phyloP scores from a whole-genome alignment of 2,888 invertebrate species.

The Notodonta ziczac region DNA sequence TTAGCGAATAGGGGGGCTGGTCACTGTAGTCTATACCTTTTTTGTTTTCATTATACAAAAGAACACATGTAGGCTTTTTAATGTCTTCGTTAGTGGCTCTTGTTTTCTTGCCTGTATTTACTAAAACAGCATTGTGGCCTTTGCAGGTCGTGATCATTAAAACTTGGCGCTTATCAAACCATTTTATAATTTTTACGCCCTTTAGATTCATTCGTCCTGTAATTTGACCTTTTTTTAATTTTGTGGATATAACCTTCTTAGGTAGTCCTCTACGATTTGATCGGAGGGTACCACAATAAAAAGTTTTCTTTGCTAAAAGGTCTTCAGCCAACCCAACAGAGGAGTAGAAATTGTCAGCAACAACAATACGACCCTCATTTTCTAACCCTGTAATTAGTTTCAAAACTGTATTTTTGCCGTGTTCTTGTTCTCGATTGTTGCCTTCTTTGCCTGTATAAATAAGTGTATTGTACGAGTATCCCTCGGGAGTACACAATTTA shows the following conservation, averaged over 20 bases:
- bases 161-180: conserved; percentile 22
- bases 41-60: conserved; percentile 25
- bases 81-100: conserved; percentile 9
- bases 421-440: conserved; percentile 17
- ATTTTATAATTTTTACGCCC: conserved; percentile 31
- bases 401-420: conserved; percentile 19
- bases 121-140: conserved; percentile 14
- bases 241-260: conserved; percentile 17
- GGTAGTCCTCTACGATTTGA: conserved; percentile 20
- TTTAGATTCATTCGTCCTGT: conserved; percentile 15
- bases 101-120: conserved; percentile 13
- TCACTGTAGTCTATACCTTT: conserved; percentile 29
- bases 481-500: conserved; percentile 26
- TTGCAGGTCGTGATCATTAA: conserved; percentile 23
- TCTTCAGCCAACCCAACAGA: conserved; percentile 23
- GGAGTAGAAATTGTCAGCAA: conserved; percentile 29
- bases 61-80: conserved; percentile 12
- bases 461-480: conserved; percentile 19
- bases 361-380: conserved; percentile 20
- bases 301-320: conserved; percentile 22
- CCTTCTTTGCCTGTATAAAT: conserved; percentile 27
- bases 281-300: conserved; percentile 23
- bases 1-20: too few relatives aligned
- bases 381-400: conserved; percentile 21
- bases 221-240: conserved; percentile 25